Evolutionary conservation across 2,888 invertebrate genomes (phyloP), one percentile per base, ranked within the genome.

Genomic region (Macrosoma leucophasiata): DNA sequence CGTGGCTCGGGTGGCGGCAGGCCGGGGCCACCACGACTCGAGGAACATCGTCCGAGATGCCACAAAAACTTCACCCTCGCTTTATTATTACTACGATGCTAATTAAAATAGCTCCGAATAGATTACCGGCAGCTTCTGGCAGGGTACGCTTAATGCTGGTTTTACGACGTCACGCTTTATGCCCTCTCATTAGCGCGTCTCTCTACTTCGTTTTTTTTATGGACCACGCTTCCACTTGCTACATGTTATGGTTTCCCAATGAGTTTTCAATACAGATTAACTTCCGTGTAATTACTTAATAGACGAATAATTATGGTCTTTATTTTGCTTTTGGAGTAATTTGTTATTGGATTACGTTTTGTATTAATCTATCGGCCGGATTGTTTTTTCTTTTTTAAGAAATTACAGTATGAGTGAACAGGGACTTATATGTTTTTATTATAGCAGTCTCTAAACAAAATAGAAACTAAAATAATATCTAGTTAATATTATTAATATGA

Each of bases 61-160:
- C 70, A 73, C 77, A 78, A 78, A 78, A 79, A 78, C 73, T 75
- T 74, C 61, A 58, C 68, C 72, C 69, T 51, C 66, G 62, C 69
- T 72, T 70, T 74, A 71, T 77, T 77, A 75, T 77, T 71, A 70
- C 71, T 74, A 69, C 66, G 67, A 73, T 72, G 77, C 76, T 78
- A 82, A 81, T 81, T 81, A 81, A 81, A 79, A 82, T 77, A 78
- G 73, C 75, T 75, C 62, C 66, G 75, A 76, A 78, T 79, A 82
- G 79, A 79, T 79, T 73, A 78, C 72, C 67, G 70, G 62, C 73
- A 74, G 72, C 74, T 79, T 73, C 76, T 77, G 76, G 74, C 75
- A 62, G 65, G 60, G 66, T 55, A 64, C 61, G 71, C 72, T 77
- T 81, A 81, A 79, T 79, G 78, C 71, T 70, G 69, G 65, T 73